These are phyloP conservation scores for Lordiphosa stackelbergi DNA, from an alignment of 1,140 invertebrate genomes.

Conservation along the genomic window DNA sequence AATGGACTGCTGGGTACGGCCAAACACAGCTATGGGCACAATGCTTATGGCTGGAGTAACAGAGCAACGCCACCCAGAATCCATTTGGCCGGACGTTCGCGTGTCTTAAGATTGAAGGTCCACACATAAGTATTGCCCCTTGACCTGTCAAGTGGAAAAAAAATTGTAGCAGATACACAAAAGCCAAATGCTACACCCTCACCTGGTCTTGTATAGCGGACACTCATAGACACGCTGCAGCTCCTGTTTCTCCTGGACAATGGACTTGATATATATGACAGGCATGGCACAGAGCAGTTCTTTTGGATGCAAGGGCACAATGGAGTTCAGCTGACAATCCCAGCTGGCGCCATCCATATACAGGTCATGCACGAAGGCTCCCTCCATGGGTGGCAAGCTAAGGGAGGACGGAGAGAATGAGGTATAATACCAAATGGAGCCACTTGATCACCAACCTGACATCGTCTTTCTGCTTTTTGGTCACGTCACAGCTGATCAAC, in stretches of 20 bases:
- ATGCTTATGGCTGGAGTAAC: slow-evolving; percentile 83
- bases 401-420: background rate
- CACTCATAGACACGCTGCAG: slow-evolving; percentile 92
- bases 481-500: slow-evolving; percentile 97
- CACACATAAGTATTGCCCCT: slow-evolving; percentile 95
- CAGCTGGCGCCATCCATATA: slow-evolving; percentile 97
- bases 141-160: slow-evolving; percentile 74
- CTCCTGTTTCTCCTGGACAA: slow-evolving; percentile 94
- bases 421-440: background rate
- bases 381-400: slow-evolving; percentile 90
- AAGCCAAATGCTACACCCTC: slow-evolving; percentile 4
- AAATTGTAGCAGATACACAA: background rate
- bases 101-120: slow-evolving; percentile 96
- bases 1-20: background rate
- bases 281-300: slow-evolving; percentile 94
- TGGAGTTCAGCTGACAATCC: slow-evolving; percentile 87
- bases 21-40: background rate
- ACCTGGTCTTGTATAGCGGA: slow-evolving; percentile 95
- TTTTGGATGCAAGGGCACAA: slow-evolving; percentile 91
- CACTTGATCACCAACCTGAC: slow-evolving; percentile 80
- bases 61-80: slow-evolving; percentile 94
- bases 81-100: slow-evolving; percentile 94
- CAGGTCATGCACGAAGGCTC: slow-evolving; percentile 93
- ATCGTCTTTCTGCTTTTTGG: slow-evolving; percentile 92
- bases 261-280: slow-evolving; percentile 92